Conservation (phyloP, 2,797 vertebrate genomes). For the Aldrovandia affinis region DNA sequence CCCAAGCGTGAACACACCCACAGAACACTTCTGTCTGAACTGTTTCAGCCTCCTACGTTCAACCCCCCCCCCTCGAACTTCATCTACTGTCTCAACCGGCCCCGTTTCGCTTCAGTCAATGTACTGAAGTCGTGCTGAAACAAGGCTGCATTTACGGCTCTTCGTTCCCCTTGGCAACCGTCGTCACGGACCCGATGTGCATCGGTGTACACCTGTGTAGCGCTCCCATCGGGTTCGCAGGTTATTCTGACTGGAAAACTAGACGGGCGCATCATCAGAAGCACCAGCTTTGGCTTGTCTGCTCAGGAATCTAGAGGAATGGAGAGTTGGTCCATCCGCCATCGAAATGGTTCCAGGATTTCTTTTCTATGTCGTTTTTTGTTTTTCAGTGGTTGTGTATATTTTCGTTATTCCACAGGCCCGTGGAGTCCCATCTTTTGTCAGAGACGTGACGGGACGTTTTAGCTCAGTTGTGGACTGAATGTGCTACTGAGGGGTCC, state of each 20-base stretch:
- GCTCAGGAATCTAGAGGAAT: not conserved
- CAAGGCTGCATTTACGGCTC: not conserved
- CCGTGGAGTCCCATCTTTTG: not conserved
- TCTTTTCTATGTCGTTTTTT: not conserved
- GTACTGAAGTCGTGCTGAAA: not conserved
- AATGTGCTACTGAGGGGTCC: not conserved
- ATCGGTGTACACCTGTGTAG: not conserved
- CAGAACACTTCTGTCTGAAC: slow-evolving; percentile 12
- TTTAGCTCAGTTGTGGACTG: not conserved
- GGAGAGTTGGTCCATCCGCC: not conserved
- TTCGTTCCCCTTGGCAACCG: not conserved
- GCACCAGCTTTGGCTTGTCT: not conserved
- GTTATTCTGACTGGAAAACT: slow-evolving; percentile 1
- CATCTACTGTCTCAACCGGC: not conserved
- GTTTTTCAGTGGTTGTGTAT: not conserved
- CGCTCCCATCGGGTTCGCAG: slow-evolving; percentile 1
- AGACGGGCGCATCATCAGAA: slow-evolving; percentile 3
- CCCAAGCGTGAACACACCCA: not conserved
- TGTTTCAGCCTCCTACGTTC: not conserved
- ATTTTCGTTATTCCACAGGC: slow-evolving; percentile 1
- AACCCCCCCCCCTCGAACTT: not conserved
- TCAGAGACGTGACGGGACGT: not conserved
- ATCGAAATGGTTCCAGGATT: not conserved
- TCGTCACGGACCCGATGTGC: not conserved
- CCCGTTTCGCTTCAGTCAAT: not conserved